Evolutionary conservation across 2,113 vertebrate genomes (phyloP).

Genomic region (Motacilla alba): DNA sequence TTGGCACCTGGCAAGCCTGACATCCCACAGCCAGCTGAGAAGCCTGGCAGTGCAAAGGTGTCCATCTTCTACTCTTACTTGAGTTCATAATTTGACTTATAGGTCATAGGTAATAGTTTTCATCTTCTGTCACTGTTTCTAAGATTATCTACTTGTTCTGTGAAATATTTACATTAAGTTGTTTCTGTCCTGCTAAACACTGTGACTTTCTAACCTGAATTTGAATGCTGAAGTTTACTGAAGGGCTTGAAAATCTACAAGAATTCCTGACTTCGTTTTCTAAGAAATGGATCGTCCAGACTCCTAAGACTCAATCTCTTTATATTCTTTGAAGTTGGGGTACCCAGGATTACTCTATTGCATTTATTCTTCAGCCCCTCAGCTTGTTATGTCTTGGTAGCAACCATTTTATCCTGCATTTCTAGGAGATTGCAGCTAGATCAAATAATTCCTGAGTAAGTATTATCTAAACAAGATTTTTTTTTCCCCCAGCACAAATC

Average conservation of each 20-base stretch:
- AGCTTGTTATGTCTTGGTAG: not conserved
- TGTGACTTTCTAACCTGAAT: not conserved
- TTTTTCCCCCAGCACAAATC: not conserved
- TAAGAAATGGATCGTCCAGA: rapidly evolving
- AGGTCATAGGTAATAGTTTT: not conserved
- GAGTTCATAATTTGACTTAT: not conserved
- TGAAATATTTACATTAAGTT: not conserved
- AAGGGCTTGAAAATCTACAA: not conserved
- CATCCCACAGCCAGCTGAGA: not conserved
- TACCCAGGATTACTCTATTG: not conserved
- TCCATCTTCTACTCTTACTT: not conserved
- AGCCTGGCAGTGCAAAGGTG: not conserved
- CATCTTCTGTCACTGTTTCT: not conserved
- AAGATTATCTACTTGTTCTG: not conserved
- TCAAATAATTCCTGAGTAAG: not conserved
- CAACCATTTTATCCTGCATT: not conserved
- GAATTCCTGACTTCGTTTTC: not conserved
- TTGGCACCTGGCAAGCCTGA: not conserved
- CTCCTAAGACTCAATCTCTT: not conserved
- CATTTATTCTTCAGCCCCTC: not conserved
- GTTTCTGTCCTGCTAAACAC: not conserved
- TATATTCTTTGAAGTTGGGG: not conserved
- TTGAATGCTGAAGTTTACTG: not conserved
- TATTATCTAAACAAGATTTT: not conserved
- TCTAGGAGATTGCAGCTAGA: not conserved